Percentiles rank a stretch among this genome's conserved stretches.
phyloP scores from a whole-genome alignment of 1,140 invertebrate species.

The Drosophila arawakana region DNA sequence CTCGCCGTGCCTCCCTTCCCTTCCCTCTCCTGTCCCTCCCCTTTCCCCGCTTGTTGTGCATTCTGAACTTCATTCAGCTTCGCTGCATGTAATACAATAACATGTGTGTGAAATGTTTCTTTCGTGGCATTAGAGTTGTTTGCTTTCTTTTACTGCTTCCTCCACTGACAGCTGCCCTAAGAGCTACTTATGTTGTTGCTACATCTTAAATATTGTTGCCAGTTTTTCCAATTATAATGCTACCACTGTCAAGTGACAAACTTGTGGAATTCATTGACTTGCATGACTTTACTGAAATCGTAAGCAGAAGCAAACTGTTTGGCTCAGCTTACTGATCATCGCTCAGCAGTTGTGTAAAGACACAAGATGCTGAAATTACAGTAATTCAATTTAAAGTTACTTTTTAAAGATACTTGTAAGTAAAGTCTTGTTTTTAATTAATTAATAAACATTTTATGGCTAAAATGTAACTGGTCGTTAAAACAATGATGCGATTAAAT shows the following conservation, averaged over 20 bases:
- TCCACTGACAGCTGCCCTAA: slow-evolving; percentile 6
- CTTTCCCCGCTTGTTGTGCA: background rate
- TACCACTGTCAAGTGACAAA: background rate
- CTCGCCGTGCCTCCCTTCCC: background rate
- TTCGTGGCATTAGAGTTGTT: slow-evolving; percentile 15
- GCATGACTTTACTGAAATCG: too few species aligned
- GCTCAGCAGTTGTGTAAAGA: too few species aligned
- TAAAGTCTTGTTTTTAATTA: too few species aligned
- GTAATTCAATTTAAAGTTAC: too few species aligned
- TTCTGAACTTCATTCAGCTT: slow-evolving; percentile 8
- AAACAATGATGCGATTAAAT: too few species aligned
- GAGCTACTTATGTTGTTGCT: slow-evolving; percentile 2
- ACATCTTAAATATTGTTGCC: background rate
- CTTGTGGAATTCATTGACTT: too few species aligned
- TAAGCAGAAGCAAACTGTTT: too few species aligned
- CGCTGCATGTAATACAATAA: slow-evolving; percentile 29
- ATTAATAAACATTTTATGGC: too few species aligned
- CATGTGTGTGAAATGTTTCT: slow-evolving; percentile 14
- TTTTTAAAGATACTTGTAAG: too few species aligned
- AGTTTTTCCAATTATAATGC: background rate
- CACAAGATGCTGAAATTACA: too few species aligned
- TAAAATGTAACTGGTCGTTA: too few species aligned
- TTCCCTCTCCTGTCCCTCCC: background rate
- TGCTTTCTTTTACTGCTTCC: background rate
- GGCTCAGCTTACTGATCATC: too few species aligned